Conservation (phyloP, 2,113 vertebrate species). For the Erinaceus europaeus region DNA sequence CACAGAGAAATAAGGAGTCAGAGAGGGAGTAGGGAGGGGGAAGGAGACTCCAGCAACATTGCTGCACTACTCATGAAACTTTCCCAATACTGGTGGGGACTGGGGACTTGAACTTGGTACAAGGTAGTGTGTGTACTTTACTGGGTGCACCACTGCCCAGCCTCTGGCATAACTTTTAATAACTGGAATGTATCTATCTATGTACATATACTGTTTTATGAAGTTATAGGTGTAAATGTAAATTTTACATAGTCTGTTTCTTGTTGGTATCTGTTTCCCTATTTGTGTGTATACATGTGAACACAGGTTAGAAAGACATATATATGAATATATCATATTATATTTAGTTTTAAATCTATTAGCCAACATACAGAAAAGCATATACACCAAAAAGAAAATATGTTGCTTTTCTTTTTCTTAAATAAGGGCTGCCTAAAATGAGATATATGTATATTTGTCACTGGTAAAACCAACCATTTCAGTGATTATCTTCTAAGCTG, state of each 20-base stretch:
- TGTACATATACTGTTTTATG: not conserved
- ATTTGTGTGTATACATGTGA: not conserved
- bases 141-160: no score
- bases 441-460: not conserved
- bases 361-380: not conserved
- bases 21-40: no score
- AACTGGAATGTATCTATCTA: slow-evolving; percentile 1
- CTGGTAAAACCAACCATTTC: not conserved
- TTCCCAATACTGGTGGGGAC: no score
- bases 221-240: not conserved
- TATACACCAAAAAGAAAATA: not conserved
- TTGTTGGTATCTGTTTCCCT: not conserved
- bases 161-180: not conserved
- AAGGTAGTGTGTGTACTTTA: no score
- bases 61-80: no score
- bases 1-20: no score
- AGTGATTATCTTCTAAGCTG: not conserved
- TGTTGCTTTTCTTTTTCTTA: not conserved
- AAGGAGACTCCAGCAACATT: no score
- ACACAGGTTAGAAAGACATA: not conserved
- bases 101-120: no score
- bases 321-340: not conserved
- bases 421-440: not conserved
- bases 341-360: not conserved
- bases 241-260: slow-evolving; percentile 25